Evolutionary conservation across 2,797 vertebrate genomes (phyloP).

Genomic region (Ptychadena robeensis): DNA sequence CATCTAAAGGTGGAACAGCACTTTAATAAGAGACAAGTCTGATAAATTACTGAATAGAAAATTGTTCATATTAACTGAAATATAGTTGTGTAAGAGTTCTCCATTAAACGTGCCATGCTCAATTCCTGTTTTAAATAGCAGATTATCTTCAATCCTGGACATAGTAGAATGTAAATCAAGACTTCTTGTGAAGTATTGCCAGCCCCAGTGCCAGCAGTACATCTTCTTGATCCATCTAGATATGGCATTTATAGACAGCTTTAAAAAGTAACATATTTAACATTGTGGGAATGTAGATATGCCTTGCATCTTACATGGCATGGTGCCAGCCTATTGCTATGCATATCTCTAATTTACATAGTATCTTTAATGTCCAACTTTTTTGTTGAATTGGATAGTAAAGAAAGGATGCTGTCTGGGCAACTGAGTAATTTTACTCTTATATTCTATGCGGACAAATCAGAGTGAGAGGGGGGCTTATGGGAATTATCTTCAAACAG

Average conservation of each 20-base stretch:
- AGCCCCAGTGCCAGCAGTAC: background rate
- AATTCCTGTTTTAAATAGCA: constrained; percentile 16
- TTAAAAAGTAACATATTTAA: constrained; percentile 18
- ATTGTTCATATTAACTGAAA: background rate
- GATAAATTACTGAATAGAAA: background rate
- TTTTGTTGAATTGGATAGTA: background rate
- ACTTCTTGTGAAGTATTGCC: constrained; percentile 26
- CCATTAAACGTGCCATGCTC: background rate
- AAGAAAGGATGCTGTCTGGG: no score
- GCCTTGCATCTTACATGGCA: background rate
- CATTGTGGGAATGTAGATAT: background rate
- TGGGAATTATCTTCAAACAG: no score
- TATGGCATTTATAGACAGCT: background rate
- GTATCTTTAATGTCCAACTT: background rate
- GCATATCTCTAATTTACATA: background rate
- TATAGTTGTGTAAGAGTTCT: background rate
- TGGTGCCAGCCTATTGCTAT: background rate
- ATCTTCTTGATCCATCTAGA: constrained; percentile 19
- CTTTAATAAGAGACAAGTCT: background rate
- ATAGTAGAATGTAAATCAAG: background rate
- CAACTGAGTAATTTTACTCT: no score
- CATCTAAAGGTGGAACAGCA: background rate
- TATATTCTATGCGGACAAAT: no score
- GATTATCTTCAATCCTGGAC: constrained; percentile 27
- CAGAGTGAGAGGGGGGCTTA: no score